Evolutionary conservation across 2,888 invertebrate species (phyloP).

Genomic region (Thymelicus sylvestris): DNA sequence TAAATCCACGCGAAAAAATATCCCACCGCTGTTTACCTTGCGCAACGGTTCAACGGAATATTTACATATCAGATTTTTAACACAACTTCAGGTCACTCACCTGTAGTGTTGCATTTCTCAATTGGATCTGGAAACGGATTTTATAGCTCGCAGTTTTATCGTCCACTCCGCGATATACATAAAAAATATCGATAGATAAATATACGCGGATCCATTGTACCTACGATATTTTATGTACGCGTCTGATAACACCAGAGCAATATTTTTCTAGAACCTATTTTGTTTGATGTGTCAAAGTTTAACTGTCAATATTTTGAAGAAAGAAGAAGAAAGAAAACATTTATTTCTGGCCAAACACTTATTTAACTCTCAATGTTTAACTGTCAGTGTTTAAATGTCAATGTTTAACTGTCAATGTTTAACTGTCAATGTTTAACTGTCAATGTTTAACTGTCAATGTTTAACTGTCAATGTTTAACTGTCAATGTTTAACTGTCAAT

Average conservation of each 20-base stretch:
- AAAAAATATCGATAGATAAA: no score
- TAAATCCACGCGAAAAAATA: background rate
- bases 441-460: no score
- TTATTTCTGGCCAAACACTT: no score
- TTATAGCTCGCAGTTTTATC: slow-evolving; percentile 25
- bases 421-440: no score
- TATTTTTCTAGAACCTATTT: slow-evolving; percentile 6
- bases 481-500: no score
- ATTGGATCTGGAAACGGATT: slow-evolving; percentile 2
- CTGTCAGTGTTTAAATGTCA: no score
- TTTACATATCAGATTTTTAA: slow-evolving; percentile 16
- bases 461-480: no score
- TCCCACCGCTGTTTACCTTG: slow-evolving; percentile 5
- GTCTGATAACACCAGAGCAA: background rate
- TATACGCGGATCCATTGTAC: no score
- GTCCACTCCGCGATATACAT: slow-evolving; percentile 5
- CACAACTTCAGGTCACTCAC: slow-evolving; percentile 17
- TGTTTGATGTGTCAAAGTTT: background rate
- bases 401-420: no score
- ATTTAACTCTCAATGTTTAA: no score
- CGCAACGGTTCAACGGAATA: slow-evolving; percentile 10
- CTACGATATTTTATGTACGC: slow-evolving; percentile 12
- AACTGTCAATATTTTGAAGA: background rate
- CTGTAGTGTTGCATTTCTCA: slow-evolving; percentile 6
- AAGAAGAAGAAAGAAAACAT: no score